Evolutionary conservation across 2,888 invertebrate genomes (phyloP).

Genomic region (Micoletzkya japonica): DNA sequence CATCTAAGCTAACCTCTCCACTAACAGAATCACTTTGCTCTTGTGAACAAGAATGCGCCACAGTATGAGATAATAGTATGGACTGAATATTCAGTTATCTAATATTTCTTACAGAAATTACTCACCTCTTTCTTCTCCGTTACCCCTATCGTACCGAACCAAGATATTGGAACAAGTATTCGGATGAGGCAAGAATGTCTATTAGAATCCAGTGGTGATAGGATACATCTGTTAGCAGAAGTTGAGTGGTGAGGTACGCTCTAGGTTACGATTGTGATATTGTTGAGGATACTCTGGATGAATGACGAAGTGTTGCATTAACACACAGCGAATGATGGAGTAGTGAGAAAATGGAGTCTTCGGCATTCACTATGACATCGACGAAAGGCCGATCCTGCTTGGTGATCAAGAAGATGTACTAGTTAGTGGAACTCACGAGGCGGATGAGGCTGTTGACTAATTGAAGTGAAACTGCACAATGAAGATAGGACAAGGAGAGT

Average conservation of each 20-base stretch:
- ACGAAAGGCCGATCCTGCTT: slow-evolving; percentile 55
- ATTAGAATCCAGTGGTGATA: slow-evolving; percentile 38
- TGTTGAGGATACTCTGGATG: neutral
- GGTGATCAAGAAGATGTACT: neutral
- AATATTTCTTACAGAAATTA: neutral
- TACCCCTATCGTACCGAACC: slow-evolving; percentile 46
- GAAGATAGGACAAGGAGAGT: slow-evolving; percentile 18
- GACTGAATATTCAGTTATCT: neutral
- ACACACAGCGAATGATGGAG: slow-evolving; percentile 49
- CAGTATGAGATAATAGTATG: neutral
- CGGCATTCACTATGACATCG: slow-evolving; percentile 54
- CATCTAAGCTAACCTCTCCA: too few relatives aligned
- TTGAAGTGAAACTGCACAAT: slow-evolving; percentile 45
- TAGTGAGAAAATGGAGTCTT: slow-evolving; percentile 43
- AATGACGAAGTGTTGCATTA: slow-evolving; percentile 43
- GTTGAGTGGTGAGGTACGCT: too few relatives aligned
- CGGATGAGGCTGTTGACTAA: slow-evolving; percentile 31
- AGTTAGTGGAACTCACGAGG: neutral
- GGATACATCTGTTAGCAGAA: slow-evolving; percentile 34
- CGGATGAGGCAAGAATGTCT: slow-evolving; percentile 51
- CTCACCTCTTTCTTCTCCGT: slow-evolving; percentile 30
- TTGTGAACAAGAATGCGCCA: neutral
- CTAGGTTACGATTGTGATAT: neutral
- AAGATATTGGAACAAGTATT: slow-evolving; percentile 52
- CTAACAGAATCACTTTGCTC: too few relatives aligned